Evolutionary conservation across 1,140 invertebrate species (phyloP).

Genomic region (Drosophila nigrodunni): DNA sequence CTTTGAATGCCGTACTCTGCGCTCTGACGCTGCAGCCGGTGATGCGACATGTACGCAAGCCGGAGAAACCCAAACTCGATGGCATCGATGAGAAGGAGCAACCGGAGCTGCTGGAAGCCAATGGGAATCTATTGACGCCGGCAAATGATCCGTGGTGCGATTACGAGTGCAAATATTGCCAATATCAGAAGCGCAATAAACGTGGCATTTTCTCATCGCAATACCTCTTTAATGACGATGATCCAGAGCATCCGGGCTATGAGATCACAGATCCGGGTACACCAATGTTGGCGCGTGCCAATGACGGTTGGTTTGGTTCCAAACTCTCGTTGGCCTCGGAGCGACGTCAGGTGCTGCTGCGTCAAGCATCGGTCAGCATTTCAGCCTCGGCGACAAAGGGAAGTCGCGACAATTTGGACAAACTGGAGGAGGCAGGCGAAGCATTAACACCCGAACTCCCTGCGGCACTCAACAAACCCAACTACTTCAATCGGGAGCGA

Average conservation of each 20-base stretch:
- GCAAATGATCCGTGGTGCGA: slow-evolving; percentile 82
- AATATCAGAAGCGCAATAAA: slow-evolving; percentile 67
- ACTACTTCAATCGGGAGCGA: slow-evolving; percentile 85
- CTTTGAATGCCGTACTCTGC: slow-evolving; percentile 86
- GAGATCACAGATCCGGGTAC: slow-evolving; percentile 88
- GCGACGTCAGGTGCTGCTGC: slow-evolving; percentile 86
- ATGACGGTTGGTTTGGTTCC: slow-evolving; percentile 88
- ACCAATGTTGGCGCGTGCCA: slow-evolving; percentile 88
- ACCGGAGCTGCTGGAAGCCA: slow-evolving; percentile 53
- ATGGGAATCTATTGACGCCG: slow-evolving; percentile 54
- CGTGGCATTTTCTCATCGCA: slow-evolving; percentile 87
- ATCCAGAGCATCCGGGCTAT: slow-evolving; percentile 87
- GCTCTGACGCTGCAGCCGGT: slow-evolving; percentile 87
- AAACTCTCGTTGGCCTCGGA: slow-evolving; percentile 85
- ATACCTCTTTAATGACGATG: slow-evolving; percentile 88
- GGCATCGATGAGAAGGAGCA: slow-evolving; percentile 16
- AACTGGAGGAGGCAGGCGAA: slow-evolving; percentile 35
- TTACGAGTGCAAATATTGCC: slow-evolving; percentile 80
- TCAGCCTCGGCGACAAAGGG: neutral
- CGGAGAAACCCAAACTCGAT: slow-evolving; percentile 26
- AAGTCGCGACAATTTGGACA: slow-evolving; percentile 67
- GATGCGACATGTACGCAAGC: slow-evolving; percentile 86
- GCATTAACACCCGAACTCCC: neutral
- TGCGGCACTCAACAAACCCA: slow-evolving; percentile 51
- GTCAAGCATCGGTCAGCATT: slow-evolving; percentile 43